Evolutionary conservation across 2,113 vertebrate species (phyloP).

Genomic region (Microtus ochrogaster): DNA sequence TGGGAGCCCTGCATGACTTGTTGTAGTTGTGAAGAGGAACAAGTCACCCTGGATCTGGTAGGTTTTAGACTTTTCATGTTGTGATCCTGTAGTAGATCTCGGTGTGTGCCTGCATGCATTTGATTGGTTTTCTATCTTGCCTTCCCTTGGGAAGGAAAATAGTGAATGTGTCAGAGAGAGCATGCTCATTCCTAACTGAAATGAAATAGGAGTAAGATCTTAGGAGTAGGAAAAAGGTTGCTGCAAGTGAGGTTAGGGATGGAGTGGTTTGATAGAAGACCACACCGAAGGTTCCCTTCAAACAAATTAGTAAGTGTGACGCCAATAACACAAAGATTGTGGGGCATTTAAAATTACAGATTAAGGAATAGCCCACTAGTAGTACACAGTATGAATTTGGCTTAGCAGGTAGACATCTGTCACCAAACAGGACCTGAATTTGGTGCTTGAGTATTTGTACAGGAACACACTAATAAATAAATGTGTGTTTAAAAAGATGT

Average conservation of each 20-base stretch:
- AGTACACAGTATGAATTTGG: neutral
- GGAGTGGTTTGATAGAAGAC: neutral
- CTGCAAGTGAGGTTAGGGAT: neutral
- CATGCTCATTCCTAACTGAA: fast-evolving
- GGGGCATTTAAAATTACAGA: neutral
- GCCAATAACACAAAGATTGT: neutral
- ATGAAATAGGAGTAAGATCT: neutral
- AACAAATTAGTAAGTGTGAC: neutral
- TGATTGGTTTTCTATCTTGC: neutral
- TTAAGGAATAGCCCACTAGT: neutral
- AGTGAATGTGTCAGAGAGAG: neutral
- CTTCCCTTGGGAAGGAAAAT: neutral
- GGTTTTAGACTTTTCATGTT: neutral
- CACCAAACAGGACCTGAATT: neutral
- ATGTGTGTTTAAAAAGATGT: neutral
- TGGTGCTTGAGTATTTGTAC: neutral
- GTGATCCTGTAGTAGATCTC: neutral
- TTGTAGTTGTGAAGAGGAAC: neutral
- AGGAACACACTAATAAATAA: neutral
- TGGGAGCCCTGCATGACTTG: fast-evolving
- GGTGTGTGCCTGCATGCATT: fast-evolving
- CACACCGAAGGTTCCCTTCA: neutral
- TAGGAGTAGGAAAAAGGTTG: neutral
- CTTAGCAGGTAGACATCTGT: neutral
- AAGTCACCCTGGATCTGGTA: neutral